Evolutionary conservation across 2,113 vertebrate genomes (phyloP).

Genomic region (Guaruba guarouba): DNA sequence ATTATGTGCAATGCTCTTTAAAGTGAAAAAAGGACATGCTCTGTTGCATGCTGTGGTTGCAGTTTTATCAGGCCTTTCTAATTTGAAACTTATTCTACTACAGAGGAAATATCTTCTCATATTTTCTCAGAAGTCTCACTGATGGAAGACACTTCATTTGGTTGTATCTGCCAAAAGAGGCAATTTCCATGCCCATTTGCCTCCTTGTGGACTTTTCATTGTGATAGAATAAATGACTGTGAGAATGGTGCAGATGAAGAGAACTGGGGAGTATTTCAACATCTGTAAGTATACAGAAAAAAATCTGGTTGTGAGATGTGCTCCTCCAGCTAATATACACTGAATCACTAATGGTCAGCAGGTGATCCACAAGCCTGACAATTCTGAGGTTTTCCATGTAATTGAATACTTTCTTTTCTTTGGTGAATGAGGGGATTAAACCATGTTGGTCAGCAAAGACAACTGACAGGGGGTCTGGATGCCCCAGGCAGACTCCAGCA

Average conservation of each 20-base stretch:
- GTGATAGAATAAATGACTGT: slow-evolving; percentile 81
- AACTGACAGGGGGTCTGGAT: not conserved
- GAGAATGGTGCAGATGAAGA: slow-evolving; percentile 81
- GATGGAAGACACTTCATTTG: slow-evolving; percentile 13
- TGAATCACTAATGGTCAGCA: not conserved
- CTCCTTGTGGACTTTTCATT: slow-evolving; percentile 77
- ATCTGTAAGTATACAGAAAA: not conserved
- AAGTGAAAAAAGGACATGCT: not conserved
- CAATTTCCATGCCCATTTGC: slow-evolving; percentile 80
- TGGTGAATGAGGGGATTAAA: not conserved
- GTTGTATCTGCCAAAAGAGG: slow-evolving; percentile 71
- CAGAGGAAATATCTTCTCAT: not conserved
- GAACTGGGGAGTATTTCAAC: slow-evolving; percentile 67
- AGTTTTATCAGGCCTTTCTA: not conserved
- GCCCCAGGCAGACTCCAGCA: not conserved
- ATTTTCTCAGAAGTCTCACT: slow-evolving; percentile 35
- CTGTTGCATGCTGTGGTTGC: not conserved
- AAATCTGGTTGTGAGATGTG: not conserved
- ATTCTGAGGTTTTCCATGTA: not conserved
- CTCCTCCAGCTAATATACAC: not conserved
- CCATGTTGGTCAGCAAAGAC: not conserved
- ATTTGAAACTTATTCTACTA: not conserved
- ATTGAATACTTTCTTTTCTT: not conserved
- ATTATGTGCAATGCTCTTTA: not conserved
- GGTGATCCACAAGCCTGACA: not conserved